Evolutionary conservation across 2,888 invertebrate genomes (phyloP).

Genomic region (Tolmerus cingulatus): DNA sequence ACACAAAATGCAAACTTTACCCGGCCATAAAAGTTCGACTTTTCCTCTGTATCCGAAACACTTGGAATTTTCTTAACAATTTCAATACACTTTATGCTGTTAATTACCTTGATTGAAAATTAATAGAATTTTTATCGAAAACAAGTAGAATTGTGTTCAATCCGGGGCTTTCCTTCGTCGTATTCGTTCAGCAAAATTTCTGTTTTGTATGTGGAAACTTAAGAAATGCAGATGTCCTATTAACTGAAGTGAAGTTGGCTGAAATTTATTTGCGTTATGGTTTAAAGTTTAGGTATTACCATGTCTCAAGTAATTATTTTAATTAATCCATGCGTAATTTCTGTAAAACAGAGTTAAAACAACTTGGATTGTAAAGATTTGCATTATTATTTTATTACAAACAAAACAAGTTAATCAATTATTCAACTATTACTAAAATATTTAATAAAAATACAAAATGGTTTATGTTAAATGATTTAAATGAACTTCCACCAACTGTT

Average conservation of each 20-base stretch:
- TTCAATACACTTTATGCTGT: neutral
- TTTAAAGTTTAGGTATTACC: neutral
- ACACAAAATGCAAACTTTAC: constrained; percentile 28
- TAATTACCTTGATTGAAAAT: neutral
- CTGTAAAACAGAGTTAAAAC: too few species aligned
- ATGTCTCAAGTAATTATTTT: neutral
- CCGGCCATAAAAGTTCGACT: constrained; percentile 12
- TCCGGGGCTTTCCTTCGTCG: neutral
- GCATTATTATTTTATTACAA: too few species aligned
- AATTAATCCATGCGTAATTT: neutral
- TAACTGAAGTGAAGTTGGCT: neutral
- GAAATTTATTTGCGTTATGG: neutral
- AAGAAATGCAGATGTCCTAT: constrained; percentile 25
- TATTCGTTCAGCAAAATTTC: neutral
- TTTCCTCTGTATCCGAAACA: neutral
- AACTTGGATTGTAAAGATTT: too few species aligned
- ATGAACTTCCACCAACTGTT: neutral
- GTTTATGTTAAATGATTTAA: neutral
- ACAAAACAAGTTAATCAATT: too few species aligned
- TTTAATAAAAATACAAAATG: neutral
- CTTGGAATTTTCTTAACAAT: neutral
- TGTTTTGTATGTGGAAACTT: constrained; percentile 10
- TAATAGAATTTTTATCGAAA: neutral
- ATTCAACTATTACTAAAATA: too few species aligned
- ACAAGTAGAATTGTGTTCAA: neutral